phyloP scores from a whole-genome alignment of 1,140 invertebrate species.

The Drosophila saltans region DNA sequence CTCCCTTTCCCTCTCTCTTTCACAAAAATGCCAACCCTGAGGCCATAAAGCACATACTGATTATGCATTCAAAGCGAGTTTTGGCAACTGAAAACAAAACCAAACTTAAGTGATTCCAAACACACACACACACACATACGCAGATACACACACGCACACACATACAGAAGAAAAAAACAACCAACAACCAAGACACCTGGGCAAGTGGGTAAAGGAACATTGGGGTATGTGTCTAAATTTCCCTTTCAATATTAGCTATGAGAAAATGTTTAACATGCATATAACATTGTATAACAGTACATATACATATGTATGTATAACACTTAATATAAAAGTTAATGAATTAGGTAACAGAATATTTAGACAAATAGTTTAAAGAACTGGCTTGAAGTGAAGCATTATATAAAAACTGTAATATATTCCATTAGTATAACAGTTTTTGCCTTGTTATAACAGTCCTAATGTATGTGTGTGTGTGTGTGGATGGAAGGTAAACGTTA shows the following conservation, averaged over 20 bases:
- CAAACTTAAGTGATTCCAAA: constrained; percentile 70
- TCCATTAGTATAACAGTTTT: too few relatives aligned
- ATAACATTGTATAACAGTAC: neutral
- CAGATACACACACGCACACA: neutral
- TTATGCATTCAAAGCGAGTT: constrained; percentile 69
- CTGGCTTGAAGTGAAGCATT: too few relatives aligned
- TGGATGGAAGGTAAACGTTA: neutral
- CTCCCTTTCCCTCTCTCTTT: neutral
- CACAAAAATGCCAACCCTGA: neutral
- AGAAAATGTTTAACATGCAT: neutral
- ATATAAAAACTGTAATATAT: too few relatives aligned
- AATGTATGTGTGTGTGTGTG: neutral
- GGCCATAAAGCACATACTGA: constrained; percentile 51
- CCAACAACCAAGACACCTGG: neutral
- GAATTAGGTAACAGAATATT: neutral
- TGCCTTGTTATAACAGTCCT: neutral
- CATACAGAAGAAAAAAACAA: neutral
- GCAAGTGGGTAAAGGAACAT: neutral
- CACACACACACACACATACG: constrained; percentile 43
- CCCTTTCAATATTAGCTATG: constrained; percentile 2
- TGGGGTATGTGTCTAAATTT: neutral
- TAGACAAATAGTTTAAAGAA: too few relatives aligned
- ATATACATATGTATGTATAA: neutral
- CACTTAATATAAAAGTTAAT: neutral
- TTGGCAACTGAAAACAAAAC: constrained; percentile 69